Percentiles rank a stretch among this genome's conserved stretches.
These are phyloP conservation scores for Phortica okadai DNA, from an alignment of 2,888 invertebrate genomes.

Conservation along the genomic window DNA sequence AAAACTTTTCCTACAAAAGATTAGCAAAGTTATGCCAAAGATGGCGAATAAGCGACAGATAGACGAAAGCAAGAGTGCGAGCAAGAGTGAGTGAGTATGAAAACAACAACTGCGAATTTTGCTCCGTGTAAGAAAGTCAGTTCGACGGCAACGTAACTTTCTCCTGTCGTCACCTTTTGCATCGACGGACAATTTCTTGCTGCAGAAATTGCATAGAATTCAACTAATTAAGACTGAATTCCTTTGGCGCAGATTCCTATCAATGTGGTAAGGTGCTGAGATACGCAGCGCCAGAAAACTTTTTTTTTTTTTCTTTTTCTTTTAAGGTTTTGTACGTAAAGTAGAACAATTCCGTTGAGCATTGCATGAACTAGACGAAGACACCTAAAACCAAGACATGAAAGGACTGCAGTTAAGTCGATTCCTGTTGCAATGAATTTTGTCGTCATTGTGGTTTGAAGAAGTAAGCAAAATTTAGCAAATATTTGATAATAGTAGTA, in stretches of 20 bases:
- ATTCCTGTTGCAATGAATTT: not conserved
- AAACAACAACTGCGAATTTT: not conserved
- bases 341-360: not conserved
- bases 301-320: not conserved
- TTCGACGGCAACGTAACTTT: not conserved
- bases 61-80: not conserved
- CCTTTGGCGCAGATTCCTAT: conserved; percentile 58
- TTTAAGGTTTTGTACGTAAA: not conserved
- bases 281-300: conserved; percentile 34
- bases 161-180: not conserved
- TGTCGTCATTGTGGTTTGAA: too few species aligned
- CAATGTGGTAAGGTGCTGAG: conserved; percentile 66
- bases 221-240: conserved; percentile 63
- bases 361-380: not conserved
- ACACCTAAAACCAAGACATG: conserved; percentile 12
- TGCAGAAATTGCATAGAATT: conserved; percentile 64
- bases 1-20: conserved; percentile 67
- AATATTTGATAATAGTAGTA: too few species aligned
- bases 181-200: not conserved
- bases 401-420: not conserved
- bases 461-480: too few species aligned
- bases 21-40: conserved; percentile 64
- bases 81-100: not conserved
- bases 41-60: not conserved
- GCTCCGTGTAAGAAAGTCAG: not conserved